These are phyloP conservation scores for Atractosteus spatula DNA, from an alignment of 2,113 vertebrate genomes.

Conservation along the genomic window DNA sequence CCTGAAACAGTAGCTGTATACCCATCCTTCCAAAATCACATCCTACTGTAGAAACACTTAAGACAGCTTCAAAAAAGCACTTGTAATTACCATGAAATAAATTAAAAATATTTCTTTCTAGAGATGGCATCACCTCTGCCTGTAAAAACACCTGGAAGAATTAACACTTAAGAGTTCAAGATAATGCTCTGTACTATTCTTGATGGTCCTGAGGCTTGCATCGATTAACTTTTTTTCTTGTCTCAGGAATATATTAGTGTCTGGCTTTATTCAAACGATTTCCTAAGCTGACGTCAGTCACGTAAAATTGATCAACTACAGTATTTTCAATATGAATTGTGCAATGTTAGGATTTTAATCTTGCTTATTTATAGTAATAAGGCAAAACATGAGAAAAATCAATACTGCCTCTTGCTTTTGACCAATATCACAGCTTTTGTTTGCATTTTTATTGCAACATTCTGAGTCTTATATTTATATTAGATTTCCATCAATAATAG, in stretches of 20 bases:
- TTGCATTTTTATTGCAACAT: constrained; percentile 18
- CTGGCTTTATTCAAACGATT: constrained; percentile 25
- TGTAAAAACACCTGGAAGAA: too few species aligned
- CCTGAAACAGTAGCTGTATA: too few species aligned
- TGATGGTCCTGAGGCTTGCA: not conserved
- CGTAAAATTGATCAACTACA: not conserved
- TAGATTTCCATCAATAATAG: not conserved
- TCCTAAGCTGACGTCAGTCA: not conserved
- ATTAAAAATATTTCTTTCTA: too few species aligned
- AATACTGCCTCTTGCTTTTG: constrained; percentile 15
- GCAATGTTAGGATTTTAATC: constrained; percentile 18
- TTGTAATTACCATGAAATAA: too few species aligned
- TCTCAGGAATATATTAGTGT: constrained; percentile 20
- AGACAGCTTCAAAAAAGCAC: too few species aligned
- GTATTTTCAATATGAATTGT: constrained; percentile 14
- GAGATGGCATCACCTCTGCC: too few species aligned
- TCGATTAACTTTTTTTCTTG: constrained; percentile 18
- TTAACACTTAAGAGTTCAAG: too few species aligned
- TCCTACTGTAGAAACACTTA: too few species aligned
- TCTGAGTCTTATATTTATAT: not conserved
- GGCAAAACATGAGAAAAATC: constrained; percentile 17
- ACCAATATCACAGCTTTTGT: constrained; percentile 14
- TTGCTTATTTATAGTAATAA: constrained; percentile 26
- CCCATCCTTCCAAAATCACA: too few species aligned
- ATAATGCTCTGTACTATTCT: too few species aligned